Conservation (phyloP, 2,888 invertebrate genomes). For the Drosophila neotestacea region DNA sequence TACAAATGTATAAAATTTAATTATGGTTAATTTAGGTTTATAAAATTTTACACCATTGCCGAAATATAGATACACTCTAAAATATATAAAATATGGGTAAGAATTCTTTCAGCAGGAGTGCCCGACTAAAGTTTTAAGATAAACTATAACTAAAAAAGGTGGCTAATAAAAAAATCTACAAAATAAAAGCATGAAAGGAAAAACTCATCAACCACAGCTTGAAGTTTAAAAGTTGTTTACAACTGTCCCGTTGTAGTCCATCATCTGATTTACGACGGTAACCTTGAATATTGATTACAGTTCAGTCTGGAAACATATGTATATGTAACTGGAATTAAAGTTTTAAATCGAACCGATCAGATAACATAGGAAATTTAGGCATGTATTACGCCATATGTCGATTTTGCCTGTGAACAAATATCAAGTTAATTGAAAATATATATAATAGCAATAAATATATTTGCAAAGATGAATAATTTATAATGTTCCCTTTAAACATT, state of each 20-base stretch:
- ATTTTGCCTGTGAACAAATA: background rate
- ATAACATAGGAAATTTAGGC: background rate
- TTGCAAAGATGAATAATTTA: background rate
- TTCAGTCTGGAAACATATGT: background rate
- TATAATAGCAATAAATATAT: no score
- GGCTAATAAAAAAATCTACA: background rate
- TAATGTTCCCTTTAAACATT: constrained; percentile 1
- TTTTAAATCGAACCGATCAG: background rate
- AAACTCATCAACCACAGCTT: background rate
- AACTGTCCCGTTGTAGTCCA: background rate
- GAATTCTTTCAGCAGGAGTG: no score
- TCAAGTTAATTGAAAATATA: background rate
- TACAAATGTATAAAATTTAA: background rate
- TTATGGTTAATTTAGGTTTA: background rate
- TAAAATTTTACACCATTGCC: constrained; percentile 13
- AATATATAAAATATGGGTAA: no score
- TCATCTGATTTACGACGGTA: background rate
- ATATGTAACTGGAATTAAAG: background rate
- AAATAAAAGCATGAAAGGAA: background rate
- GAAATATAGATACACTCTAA: background rate
- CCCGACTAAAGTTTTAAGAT: no score
- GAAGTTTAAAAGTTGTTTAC: background rate
- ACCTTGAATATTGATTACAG: background rate
- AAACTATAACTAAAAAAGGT: background rate
- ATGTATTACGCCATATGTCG: constrained; percentile 1